Evolutionary conservation across 1,140 invertebrate species (phyloP).

Genomic region (Polyergus mexicanus): DNA sequence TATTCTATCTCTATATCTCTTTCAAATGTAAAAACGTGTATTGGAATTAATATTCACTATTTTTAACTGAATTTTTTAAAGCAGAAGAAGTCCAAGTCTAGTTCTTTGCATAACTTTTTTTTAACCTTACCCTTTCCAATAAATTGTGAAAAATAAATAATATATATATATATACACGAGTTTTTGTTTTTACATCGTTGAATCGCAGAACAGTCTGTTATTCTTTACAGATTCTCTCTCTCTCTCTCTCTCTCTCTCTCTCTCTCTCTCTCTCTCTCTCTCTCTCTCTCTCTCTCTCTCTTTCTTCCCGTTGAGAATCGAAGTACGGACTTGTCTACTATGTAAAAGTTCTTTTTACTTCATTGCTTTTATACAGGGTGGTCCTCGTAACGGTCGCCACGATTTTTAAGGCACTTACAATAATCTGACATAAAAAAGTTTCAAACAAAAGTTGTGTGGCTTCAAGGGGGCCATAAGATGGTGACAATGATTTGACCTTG

Average conservation of each 20-base stretch:
- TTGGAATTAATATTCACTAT: no score
- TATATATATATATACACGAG: not conserved
- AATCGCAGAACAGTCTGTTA: conserved; percentile 11
- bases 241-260: no score
- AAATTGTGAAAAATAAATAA: conserved; percentile 7
- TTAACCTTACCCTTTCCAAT: not conserved
- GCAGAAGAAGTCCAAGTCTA: not conserved
- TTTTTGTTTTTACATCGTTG: conserved; percentile 26
- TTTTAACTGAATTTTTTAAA: not conserved
- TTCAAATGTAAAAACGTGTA: no score
- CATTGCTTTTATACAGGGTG: not conserved
- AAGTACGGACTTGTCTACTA: conserved; percentile 5
- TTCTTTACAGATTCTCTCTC: conserved; percentile 19
- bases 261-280: no score
- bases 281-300: no score
- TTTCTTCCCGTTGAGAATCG: conserved; percentile 5
- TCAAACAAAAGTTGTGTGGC: no score
- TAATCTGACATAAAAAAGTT: no score
- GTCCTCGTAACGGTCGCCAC: no score
- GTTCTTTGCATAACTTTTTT: not conserved
- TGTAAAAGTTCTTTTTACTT: conserved; percentile 7
- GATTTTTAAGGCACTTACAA: no score
- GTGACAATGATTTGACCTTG: no score
- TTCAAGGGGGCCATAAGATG: no score
- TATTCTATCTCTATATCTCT: no score